Conservation (phyloP, 2,113 vertebrate species). For the Catagonus wagneri region DNA sequence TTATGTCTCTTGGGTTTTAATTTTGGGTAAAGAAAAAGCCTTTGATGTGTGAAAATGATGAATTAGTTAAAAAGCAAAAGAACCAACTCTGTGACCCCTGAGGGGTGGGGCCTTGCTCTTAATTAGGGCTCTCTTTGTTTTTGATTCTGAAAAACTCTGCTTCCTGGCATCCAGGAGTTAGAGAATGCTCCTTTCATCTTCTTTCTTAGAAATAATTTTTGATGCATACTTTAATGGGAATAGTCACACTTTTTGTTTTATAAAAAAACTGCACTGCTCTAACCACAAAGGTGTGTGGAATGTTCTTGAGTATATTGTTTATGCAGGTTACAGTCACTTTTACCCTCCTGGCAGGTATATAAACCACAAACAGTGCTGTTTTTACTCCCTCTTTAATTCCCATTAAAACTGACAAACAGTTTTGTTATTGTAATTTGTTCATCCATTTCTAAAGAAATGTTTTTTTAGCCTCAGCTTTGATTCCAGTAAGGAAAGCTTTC, state of each 20-base stretch:
- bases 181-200: constrained; percentile 60
- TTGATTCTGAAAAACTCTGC: constrained; percentile 71
- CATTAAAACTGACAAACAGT: constrained; percentile 65
- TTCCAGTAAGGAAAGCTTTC: constrained; percentile 37
- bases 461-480: constrained; percentile 2
- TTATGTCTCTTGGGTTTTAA: constrained; percentile 69
- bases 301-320: constrained; percentile 55
- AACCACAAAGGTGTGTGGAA: neutral
- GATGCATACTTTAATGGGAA: constrained; percentile 40
- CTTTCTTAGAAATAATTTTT: constrained; percentile 57
- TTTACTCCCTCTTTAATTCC: constrained; percentile 63
- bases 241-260: constrained; percentile 43
- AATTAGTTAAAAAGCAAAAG: constrained; percentile 71
- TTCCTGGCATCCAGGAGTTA: constrained; percentile 88
- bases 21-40: constrained; percentile 65
- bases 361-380: constrained; percentile 65
- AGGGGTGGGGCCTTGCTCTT: constrained; percentile 72
- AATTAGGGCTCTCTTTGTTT: constrained; percentile 66
- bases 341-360: constrained; percentile 59
- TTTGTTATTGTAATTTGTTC: constrained; percentile 46
- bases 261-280: neutral
- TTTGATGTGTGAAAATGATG: constrained; percentile 76
- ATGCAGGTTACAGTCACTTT: constrained; percentile 44
- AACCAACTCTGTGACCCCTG: constrained; percentile 51
- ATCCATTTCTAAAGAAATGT: constrained; percentile 51